These are phyloP conservation scores for Drosophila pandora DNA, from an alignment of 1,140 invertebrate species.

Conservation along the genomic window DNA sequence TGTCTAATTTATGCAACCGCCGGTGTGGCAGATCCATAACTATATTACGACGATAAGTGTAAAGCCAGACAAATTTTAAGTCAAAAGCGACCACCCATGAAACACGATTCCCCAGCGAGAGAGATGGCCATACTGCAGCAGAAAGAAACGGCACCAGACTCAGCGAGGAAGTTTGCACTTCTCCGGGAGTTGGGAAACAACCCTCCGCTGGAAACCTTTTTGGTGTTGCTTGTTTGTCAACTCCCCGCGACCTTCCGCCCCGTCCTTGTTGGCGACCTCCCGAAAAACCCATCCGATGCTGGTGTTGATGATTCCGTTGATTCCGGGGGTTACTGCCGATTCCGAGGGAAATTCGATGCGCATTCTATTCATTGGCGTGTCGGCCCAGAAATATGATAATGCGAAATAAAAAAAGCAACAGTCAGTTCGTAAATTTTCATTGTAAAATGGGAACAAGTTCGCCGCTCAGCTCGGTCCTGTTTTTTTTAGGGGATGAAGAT, in stretches of 20 bases:
- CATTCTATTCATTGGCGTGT: constrained; percentile 77
- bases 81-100: constrained; percentile 65
- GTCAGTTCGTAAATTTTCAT: constrained; percentile 81
- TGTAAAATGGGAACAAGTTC: constrained; percentile 66
- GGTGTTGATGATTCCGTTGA: constrained; percentile 80
- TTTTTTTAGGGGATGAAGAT: constrained; percentile 75
- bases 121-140: background rate
- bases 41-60: constrained; percentile 71
- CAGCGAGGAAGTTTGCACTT: constrained; percentile 69
- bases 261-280: constrained; percentile 1
- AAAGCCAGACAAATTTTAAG: constrained; percentile 71
- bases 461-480: background rate
- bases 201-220: constrained; percentile 44
- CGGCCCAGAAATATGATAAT: constrained; percentile 78
- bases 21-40: constrained; percentile 73
- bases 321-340: constrained; percentile 61
- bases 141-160: constrained; percentile 3
- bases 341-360: constrained; percentile 72
- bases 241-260: constrained; percentile 56
- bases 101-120: constrained; percentile 38
- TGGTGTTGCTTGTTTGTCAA: constrained; percentile 83
- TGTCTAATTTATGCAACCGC: constrained; percentile 71
- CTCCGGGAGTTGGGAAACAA: constrained; percentile 52
- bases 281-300: constrained; percentile 40
- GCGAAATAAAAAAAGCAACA: constrained; percentile 70